phyloP scores from a whole-genome alignment of 2,888 invertebrate genomes.

The Perdita meconis region DNA sequence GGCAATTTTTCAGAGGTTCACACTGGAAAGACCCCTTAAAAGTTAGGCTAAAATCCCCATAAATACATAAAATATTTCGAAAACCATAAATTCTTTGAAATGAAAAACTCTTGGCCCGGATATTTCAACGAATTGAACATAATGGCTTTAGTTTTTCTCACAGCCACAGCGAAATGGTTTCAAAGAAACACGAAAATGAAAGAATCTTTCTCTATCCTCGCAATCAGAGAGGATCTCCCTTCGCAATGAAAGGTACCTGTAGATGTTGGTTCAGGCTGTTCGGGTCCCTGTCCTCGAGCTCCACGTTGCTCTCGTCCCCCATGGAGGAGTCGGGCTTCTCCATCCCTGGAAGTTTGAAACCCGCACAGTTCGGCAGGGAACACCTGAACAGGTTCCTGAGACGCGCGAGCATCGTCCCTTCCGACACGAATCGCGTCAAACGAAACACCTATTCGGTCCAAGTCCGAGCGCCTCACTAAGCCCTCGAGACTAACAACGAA shows the following conservation, averaged over 20 bases:
- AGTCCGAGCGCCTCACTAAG: constrained; percentile 23
- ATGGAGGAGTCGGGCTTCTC: constrained; percentile 81
- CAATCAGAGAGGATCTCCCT: not conserved
- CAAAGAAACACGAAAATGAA: no score
- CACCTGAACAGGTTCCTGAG: constrained; percentile 69
- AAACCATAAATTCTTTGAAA: no score
- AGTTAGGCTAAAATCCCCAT: no score
- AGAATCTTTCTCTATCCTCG: no score
- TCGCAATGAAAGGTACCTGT: constrained; percentile 85
- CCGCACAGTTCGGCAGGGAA: constrained; percentile 62
- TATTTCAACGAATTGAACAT: no score
- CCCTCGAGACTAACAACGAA: no score
- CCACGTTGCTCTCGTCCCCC: constrained; percentile 83
- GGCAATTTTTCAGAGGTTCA: no score
- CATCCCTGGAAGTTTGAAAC: constrained; percentile 77
- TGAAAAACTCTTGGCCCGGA: no score
- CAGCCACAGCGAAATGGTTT: no score
- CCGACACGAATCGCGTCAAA: not conserved
- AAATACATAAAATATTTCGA: no score
- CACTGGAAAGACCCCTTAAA: no score
- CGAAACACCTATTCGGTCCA: not conserved
- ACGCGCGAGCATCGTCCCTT: constrained; percentile 48
- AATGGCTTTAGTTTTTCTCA: no score
- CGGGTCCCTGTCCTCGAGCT: constrained; percentile 89
- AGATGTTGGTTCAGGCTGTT: constrained; percentile 89